Conservation (phyloP, 2,888 invertebrate species). For the Plebejus anna region DNA sequence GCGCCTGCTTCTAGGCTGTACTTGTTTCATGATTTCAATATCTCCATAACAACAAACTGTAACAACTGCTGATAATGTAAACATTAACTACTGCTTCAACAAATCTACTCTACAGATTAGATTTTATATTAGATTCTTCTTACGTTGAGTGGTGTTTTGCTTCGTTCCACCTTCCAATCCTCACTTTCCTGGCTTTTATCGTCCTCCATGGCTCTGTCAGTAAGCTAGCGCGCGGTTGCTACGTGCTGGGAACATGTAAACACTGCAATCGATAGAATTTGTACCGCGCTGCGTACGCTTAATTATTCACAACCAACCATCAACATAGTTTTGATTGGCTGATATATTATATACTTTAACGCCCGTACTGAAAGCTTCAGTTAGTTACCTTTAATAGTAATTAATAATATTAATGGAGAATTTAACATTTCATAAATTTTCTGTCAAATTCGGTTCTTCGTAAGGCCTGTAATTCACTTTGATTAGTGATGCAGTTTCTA, state of each 20-base stretch:
- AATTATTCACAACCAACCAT: slow-evolving; percentile 4
- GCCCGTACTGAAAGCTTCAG: too few relatives aligned
- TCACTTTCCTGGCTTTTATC: slow-evolving; percentile 72
- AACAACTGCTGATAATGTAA: neutral
- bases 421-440: too few relatives aligned
- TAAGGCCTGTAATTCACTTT: too few relatives aligned
- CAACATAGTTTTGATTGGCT: neutral
- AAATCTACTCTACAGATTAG: neutral
- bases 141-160: slow-evolving; percentile 79
- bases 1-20: too few relatives aligned
- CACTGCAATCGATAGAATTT: slow-evolving; percentile 49
- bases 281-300: slow-evolving; percentile 12
- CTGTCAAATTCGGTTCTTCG: too few relatives aligned
- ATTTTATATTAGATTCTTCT: slow-evolving; percentile 35
- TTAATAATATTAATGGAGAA: too few relatives aligned
- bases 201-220: slow-evolving; percentile 51
- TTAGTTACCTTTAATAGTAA: too few relatives aligned
- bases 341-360: neutral
- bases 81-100: neutral
- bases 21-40: neutral
- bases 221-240: slow-evolving; percentile 45
- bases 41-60: neutral
- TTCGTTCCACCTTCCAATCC: slow-evolving; percentile 87
- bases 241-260: slow-evolving; percentile 49
- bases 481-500: too few relatives aligned